A percentile compares a stretch with the other conserved stretches of the same genome.
Evolutionary conservation across 2,797 vertebrate species (phyloP).

Genomic region (Odontamblyopus lacepedii): DNA sequence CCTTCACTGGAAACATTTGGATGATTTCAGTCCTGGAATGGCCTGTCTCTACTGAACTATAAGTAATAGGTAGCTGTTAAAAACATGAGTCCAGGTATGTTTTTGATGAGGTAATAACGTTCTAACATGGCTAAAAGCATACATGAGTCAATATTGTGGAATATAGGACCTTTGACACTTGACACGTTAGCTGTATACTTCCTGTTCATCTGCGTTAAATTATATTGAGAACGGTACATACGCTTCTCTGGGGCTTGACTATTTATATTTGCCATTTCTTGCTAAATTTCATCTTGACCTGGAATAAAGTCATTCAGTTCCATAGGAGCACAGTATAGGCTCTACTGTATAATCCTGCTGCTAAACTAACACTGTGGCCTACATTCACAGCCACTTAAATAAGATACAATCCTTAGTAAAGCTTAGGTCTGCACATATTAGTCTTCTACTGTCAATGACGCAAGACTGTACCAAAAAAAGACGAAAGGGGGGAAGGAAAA

Average conservation of each 20-base stretch:
- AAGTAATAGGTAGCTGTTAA: too few relatives aligned
- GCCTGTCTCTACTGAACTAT: too few relatives aligned
- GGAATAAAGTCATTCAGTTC: neutral
- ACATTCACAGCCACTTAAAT: conserved; percentile 38
- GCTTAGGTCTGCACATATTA: conserved; percentile 51
- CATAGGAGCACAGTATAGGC: conserved; percentile 9
- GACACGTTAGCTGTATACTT: neutral
- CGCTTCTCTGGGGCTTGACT: neutral
- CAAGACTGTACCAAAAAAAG: conserved; percentile 28
- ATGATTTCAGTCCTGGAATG: too few relatives aligned
- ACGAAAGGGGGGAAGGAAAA: conserved; percentile 13
- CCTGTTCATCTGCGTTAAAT: neutral
- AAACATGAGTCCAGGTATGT: too few relatives aligned
- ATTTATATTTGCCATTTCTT: neutral
- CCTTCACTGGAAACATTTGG: too few relatives aligned
- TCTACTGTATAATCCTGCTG: conserved; percentile 21
- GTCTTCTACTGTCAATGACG: conserved; percentile 36
- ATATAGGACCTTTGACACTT: too few relatives aligned
- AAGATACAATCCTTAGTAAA: conserved; percentile 38
- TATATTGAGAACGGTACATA: neutral
- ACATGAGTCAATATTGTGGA: too few relatives aligned
- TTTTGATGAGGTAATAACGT: too few relatives aligned
- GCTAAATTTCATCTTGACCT: neutral
- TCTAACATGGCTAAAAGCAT: too few relatives aligned
- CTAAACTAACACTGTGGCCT: conserved; percentile 36